These are phyloP conservation scores for Thaumetopoea pityocampa DNA, from an alignment of 1,140 invertebrate genomes.

Conservation along the genomic window DNA sequence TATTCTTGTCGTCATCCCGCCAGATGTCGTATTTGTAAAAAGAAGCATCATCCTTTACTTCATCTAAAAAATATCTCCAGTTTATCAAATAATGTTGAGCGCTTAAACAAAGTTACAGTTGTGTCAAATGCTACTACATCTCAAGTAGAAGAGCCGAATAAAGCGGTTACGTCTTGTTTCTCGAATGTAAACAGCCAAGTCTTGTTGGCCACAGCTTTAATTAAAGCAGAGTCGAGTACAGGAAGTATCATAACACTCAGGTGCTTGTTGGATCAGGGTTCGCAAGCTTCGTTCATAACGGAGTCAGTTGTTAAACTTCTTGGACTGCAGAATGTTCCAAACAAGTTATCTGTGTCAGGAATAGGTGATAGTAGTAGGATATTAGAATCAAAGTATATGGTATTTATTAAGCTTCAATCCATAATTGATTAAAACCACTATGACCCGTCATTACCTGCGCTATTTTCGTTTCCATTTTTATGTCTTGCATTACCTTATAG, in stretches of 20 bases:
- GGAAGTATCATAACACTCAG: no score
- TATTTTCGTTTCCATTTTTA: no score
- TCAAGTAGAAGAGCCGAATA: background rate
- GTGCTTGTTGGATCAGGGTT: no score
- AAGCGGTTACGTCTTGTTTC: conserved; percentile 12
- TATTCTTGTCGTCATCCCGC: no score
- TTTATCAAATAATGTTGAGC: conserved; percentile 2
- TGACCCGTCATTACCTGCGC: no score
- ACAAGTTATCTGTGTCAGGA: conserved; percentile 13
- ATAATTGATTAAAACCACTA: no score
- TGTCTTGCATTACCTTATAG: no score
- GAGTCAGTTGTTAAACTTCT: conserved; percentile 26
- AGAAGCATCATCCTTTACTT: conserved; percentile 17
- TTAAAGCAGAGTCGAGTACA: no score
- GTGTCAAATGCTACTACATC: background rate
- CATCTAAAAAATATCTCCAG: conserved; percentile 10
- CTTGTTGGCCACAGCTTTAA: conserved; percentile 24
- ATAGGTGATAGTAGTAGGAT: conserved; percentile 12
- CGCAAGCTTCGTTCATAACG: conserved; percentile 21
- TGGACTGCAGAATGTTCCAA: conserved; percentile 16
- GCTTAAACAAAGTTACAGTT: background rate
- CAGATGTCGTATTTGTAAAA: conserved; percentile 19
- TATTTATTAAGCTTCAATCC: conserved; percentile 19
- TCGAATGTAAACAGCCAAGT: conserved; percentile 19
- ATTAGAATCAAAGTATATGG: conserved; percentile 14